A percentile compares a stretch with the other conserved stretches of the same genome.
Evolutionary conservation across 2,888 invertebrate genomes (phyloP).

Genomic region (Chouioia cunea): DNA sequence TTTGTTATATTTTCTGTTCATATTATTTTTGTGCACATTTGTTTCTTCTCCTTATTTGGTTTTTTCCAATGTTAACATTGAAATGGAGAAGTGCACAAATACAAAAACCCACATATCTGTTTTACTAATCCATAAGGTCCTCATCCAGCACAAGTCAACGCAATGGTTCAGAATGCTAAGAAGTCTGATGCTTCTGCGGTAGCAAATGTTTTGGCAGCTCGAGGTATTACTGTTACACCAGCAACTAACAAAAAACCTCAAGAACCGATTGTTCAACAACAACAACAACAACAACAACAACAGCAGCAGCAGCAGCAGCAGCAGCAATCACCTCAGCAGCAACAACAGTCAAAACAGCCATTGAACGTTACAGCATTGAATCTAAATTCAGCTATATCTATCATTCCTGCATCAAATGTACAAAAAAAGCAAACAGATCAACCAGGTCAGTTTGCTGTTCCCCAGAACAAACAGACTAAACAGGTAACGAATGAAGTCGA

Average conservation of each 20-base stretch:
- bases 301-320: slow-evolving; percentile 50
- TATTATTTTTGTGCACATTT: slow-evolving; percentile 43
- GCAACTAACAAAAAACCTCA: slow-evolving; percentile 70
- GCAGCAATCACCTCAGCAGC: slow-evolving; percentile 55
- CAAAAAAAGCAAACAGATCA: slow-evolving; percentile 67
- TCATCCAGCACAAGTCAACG: slow-evolving; percentile 63
- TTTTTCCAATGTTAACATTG: slow-evolving; percentile 30
- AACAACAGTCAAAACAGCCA: slow-evolving; percentile 61
- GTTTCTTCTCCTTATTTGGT: slow-evolving; percentile 43
- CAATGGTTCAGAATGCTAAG: slow-evolving; percentile 64
- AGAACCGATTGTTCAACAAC: slow-evolving; percentile 60
- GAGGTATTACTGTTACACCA: slow-evolving; percentile 83
- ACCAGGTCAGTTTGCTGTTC: slow-evolving; percentile 65
- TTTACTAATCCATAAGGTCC: slow-evolving; percentile 63
- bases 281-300: slow-evolving; percentile 56
- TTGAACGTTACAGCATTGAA: slow-evolving; percentile 69
- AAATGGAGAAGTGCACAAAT: slow-evolving; percentile 52
- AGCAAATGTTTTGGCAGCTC: slow-evolving; percentile 81
- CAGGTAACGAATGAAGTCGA: slow-evolving; percentile 63
- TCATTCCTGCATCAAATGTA: slow-evolving; percentile 71
- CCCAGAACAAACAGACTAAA: slow-evolving; percentile 64
- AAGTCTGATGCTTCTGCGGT: slow-evolving; percentile 82
- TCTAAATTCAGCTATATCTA: slow-evolving; percentile 75
- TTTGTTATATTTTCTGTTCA: slow-evolving; percentile 25
- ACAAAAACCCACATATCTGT: slow-evolving; percentile 51